These are phyloP conservation scores for Drosophila mayri DNA, from an alignment of 1,140 invertebrate genomes.

Conservation along the genomic window DNA sequence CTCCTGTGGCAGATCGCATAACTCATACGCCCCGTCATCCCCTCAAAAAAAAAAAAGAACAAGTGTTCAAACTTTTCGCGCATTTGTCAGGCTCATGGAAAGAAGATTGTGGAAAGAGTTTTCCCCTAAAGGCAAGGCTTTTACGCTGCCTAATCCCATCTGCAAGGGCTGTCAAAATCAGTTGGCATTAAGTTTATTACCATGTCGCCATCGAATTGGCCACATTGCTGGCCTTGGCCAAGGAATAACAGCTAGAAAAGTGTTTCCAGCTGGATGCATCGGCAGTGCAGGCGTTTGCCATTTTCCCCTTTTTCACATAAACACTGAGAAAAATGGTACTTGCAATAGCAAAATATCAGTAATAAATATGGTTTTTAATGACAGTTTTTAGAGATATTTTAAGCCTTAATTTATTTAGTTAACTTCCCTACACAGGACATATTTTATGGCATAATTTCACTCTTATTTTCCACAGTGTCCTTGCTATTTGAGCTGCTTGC, in stretches of 20 bases:
- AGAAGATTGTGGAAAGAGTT: not conserved
- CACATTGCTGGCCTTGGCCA: conserved; percentile 43
- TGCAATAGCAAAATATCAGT: not conserved
- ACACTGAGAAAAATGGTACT: not conserved
- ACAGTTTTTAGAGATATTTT: too few relatives aligned
- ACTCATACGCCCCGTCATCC: conserved; percentile 29
- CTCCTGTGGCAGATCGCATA: conserved; percentile 25
- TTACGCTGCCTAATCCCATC: conserved; percentile 11
- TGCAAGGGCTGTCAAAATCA: conserved; percentile 60
- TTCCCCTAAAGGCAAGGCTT: conserved; percentile 9
- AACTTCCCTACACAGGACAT: not conserved
- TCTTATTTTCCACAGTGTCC: not conserved
- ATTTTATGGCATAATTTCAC: too few relatives aligned
- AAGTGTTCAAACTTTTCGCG: conserved; percentile 36
- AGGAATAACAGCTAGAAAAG: conserved; percentile 44
- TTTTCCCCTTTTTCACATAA: not conserved
- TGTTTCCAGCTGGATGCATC: conserved; percentile 53
- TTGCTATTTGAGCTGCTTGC: conserved; percentile 36
- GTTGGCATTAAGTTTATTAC: conserved; percentile 54
- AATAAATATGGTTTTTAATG: not conserved
- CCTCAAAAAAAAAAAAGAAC: not conserved
- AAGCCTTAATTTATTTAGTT: too few relatives aligned
- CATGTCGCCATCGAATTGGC: conserved; percentile 48
- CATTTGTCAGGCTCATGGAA: conserved; percentile 38
- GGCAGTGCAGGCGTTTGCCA: conserved; percentile 7